Conservation (phyloP, 2,888 invertebrate species). For the Phytoseiulus persimilis region DNA sequence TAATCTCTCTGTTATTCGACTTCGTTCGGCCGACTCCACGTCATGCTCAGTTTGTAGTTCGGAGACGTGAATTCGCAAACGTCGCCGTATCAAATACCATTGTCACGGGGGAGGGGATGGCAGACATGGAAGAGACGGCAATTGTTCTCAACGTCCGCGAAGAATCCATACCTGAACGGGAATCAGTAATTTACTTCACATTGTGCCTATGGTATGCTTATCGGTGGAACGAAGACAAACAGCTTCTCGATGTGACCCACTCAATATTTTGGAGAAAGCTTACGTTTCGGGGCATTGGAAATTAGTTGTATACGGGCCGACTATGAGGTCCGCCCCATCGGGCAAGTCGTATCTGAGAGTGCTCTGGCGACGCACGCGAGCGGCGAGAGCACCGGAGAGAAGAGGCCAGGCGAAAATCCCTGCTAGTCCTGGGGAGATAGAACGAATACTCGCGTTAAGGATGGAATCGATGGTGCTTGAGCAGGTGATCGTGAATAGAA, state of each 20-base stretch:
- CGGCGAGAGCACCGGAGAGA: background rate
- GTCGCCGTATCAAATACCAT: too few species aligned
- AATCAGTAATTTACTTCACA: too few species aligned
- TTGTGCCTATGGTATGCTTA: too few species aligned
- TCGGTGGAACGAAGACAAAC: too few species aligned
- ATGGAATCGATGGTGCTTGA: too few species aligned
- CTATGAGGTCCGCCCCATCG: background rate
- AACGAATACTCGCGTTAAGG: background rate
- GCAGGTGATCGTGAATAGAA: too few species aligned
- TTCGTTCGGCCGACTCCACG: too few species aligned
- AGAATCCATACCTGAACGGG: slow-evolving; percentile 6
- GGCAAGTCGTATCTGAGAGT: background rate
- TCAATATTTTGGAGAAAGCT: background rate
- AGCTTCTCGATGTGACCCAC: too few species aligned
- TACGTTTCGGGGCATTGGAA: background rate
- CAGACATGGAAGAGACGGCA: slow-evolving; percentile 30
- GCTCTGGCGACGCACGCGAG: background rate
- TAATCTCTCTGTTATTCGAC: background rate
- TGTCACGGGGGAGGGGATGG: slow-evolving; percentile 20
- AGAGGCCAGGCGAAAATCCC: background rate
- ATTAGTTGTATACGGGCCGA: background rate
- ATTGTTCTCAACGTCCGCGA: slow-evolving; percentile 18
- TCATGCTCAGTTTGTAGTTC: too few species aligned
- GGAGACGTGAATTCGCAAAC: too few species aligned
- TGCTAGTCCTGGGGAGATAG: background rate